Percentiles rank a stretch among this genome's conserved stretches.
These are phyloP conservation scores for Spatula clypeata DNA, from an alignment of 2,797 vertebrate species.

Conservation along the genomic window DNA sequence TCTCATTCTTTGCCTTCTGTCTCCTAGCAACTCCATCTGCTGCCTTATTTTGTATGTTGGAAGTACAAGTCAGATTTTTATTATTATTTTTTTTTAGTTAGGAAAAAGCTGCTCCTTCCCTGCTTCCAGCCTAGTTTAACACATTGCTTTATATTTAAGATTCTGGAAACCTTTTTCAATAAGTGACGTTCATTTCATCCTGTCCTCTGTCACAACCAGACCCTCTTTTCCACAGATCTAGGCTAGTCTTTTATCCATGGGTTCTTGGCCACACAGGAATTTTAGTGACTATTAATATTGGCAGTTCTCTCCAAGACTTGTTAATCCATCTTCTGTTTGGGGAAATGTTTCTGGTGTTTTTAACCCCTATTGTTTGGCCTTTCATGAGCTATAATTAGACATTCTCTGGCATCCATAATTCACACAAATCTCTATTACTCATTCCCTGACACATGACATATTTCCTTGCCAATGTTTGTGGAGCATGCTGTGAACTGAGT, in stretches of 20 bases:
- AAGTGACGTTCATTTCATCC: constrained; percentile 21
- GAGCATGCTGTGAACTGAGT: constrained; percentile 46
- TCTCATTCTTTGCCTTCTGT: constrained; percentile 69
- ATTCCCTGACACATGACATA: constrained; percentile 63
- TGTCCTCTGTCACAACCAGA: not conserved
- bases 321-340: constrained; percentile 7
- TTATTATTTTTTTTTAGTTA: not conserved
- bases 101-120: constrained; percentile 44
- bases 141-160: constrained; percentile 22
- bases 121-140: not conserved
- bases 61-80: constrained; percentile 48
- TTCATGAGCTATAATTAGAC: constrained; percentile 64
- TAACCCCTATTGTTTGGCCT: constrained; percentile 25
- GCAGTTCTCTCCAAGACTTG: not conserved
- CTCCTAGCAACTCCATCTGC: constrained; percentile 80
- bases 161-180: not conserved
- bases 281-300: not conserved
- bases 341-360: constrained; percentile 4
- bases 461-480: constrained; percentile 59
- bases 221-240: not conserved
- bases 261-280: not conserved
- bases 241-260: not conserved
- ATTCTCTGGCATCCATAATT: constrained; percentile 42
- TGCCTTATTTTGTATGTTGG: constrained; percentile 66
- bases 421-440: constrained; percentile 65